Evolutionary conservation across 2,113 vertebrate species (phyloP), one percentile per base, ranked within the genome.

Genomic region (Cromileptes altivelis): DNA sequence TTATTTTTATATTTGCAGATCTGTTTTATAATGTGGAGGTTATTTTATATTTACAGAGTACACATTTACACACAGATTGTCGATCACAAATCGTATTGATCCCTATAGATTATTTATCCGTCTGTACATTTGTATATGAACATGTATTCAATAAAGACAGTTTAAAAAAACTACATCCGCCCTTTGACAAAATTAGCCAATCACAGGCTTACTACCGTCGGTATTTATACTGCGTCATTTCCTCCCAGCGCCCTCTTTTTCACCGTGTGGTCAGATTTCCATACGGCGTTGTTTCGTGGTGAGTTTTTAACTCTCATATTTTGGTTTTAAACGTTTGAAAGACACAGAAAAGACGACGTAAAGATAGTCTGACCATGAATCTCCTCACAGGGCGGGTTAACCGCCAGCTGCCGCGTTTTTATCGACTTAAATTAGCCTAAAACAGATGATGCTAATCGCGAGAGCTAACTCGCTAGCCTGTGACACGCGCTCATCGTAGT

Each of bases 261-360:
- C 89, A 94, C 92, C 92, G 93, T 80, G 37, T 91, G 57, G 6
- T 53, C 3, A 19, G 87, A 85, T 87, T 74, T 98, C 95, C 89
- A 97, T 92, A 96, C 97, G 97, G 97, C 97, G 93, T 99, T 98
- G 97, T 96, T 40, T 92, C 93, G 94, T 88, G 94, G 97, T 97
- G 93, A 96, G 97, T 92, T 49, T 73, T 21, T 21, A 60, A 18
- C 19, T 0, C 4, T 0, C 0, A 0, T 64, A 18, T 84, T 78
- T 27, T 4, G 3, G 0, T 23, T 61, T 76, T 82, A 63, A 62
- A 21, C 0, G 0, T 1, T 6, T 13, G 21, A 25, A 19, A 2
- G 1, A 13, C 0, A 0, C 13, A 0, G 8, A 6, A 0, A 0
- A 19, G 4, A 2, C 6, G 0, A 23, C 1, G 0, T n/a, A 27